Evolutionary conservation across 2,797 vertebrate genomes (phyloP), one percentile per base, ranked within the genome.

Genomic region (Borostomias antarcticus): DNA sequence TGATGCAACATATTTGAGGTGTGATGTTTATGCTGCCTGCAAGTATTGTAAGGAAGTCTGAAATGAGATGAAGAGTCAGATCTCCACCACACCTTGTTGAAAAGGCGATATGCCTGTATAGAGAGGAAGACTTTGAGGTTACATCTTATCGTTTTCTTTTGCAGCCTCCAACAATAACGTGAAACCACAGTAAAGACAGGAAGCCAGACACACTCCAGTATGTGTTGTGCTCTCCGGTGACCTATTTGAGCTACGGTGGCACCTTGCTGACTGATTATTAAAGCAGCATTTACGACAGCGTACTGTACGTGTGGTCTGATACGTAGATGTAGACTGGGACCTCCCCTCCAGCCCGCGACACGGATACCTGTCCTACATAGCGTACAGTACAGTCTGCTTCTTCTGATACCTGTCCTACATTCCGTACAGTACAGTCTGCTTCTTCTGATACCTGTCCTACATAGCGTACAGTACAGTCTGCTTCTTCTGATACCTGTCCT

Each of bases 91-190:
- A 76, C 62, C 72, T 74, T 81, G 86, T 77, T 61, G 80, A 85
- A 76, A 82, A 76, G 81, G 82, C 75, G 80, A 82, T 74, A 85
- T 89, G 17, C 40, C 17, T 45, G 17, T 17, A 85, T 88, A 82
- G 84, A 71, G 85, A 89, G 85, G 79, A 88, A 90, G 87, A 77
- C 78, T 86, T 81, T 89, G 87, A 84, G 86, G 87, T 89, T 83
- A 37, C 37, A 82, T 82, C 71, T 84, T 88, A 88, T 89, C 89
- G 88, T 87, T 85, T 28, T 83, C n/a, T 88, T 89, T 84, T 52
- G 71, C 68, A 23, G 71, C 78, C 84, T 85, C 80, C 80, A 84
- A 79, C 86, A 85, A 86, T 88, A 85, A 86, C 80, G 70, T 83
- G 70, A 86, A 89, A 87, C 15, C 87, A 71, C 65, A 80, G 74